Percentiles rank a stretch among this genome's conserved stretches.
Evolutionary conservation across 2,888 invertebrate genomes (phyloP).

Genomic region (Anagyrus pseudococci): DNA sequence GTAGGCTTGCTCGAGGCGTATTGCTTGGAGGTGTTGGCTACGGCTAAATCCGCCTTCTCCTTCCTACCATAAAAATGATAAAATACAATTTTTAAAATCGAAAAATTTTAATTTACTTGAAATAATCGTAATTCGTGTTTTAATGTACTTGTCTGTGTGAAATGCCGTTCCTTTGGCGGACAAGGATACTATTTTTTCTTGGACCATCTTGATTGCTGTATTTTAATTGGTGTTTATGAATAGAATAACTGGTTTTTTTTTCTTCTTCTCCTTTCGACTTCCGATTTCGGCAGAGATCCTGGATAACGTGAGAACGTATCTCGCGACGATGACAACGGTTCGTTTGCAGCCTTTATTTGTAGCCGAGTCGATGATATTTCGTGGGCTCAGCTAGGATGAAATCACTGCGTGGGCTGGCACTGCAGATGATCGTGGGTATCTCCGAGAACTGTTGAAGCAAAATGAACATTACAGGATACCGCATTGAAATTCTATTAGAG

Average conservation of each 20-base stretch:
- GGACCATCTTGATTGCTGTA: constrained; percentile 33
- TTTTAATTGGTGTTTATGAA: no score
- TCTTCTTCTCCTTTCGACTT: background rate
- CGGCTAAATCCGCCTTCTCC: constrained; percentile 43
- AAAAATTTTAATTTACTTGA: background rate
- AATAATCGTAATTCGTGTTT: background rate
- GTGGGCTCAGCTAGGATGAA: constrained; percentile 3
- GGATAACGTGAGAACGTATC: constrained; percentile 10
- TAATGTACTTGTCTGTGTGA: constrained; percentile 25
- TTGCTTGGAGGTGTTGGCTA: constrained; percentile 15
- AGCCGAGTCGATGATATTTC: constrained; percentile 13
- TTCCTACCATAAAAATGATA: constrained; percentile 48
- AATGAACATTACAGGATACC: no score
- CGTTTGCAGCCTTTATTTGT: constrained; percentile 40
- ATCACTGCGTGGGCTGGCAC: constrained; percentile 42
- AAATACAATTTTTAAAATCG: background rate
- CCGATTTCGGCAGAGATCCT: background rate
- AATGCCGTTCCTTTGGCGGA: constrained; percentile 16
- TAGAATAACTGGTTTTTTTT: background rate
- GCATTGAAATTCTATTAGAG: no score
- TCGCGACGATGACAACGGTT: constrained; percentile 44
- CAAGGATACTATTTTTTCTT: constrained; percentile 25
- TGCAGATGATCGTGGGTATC: constrained; percentile 35
- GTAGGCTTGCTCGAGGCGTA: constrained; percentile 4
- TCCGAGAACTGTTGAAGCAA: constrained; percentile 28